Conservation (phyloP, 2,888 invertebrate species). For the Cryptus viduatorius region DNA sequence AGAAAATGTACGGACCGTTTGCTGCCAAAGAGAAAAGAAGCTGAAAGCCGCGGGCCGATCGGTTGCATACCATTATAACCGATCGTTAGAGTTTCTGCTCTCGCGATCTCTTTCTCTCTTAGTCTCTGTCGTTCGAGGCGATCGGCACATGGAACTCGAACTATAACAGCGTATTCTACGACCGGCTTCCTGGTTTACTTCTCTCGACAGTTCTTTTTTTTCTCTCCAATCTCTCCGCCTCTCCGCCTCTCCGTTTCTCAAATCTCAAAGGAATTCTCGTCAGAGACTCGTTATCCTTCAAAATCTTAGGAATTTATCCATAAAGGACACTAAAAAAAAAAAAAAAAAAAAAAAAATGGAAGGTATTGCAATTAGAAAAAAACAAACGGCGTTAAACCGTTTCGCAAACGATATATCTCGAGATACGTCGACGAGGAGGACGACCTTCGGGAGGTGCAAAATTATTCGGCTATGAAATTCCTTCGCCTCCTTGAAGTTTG, state of each 20-base stretch:
- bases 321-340: not conserved
- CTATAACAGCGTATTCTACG: constrained; percentile 5
- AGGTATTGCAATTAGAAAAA: constrained; percentile 33
- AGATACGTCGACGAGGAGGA: not conserved
- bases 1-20: constrained; percentile 2
- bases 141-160: constrained; percentile 26
- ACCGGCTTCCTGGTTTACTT: constrained; percentile 17
- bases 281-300: not conserved
- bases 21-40: constrained; percentile 56
- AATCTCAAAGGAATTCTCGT: constrained; percentile 14
- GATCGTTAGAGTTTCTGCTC: constrained; percentile 57
- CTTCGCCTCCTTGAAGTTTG: not conserved
- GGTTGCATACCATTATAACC: constrained; percentile 61
- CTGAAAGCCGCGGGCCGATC: constrained; percentile 57
- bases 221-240: not conserved
- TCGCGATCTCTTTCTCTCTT: constrained; percentile 18
- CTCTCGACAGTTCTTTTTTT: constrained; percentile 26
- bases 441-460: constrained; percentile 43
- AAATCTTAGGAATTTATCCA: not conserved
- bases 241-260: not conserved
- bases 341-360: not conserved
- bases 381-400: constrained; percentile 44
- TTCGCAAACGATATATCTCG: constrained; percentile 51
- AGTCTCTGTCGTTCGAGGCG: constrained; percentile 30
- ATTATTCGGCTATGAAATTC: not conserved